Percentiles rank a stretch among this genome's conserved stretches.
Evolutionary conservation across 2,113 vertebrate genomes (phyloP).

Genomic region (Hydrolagus affinis): DNA sequence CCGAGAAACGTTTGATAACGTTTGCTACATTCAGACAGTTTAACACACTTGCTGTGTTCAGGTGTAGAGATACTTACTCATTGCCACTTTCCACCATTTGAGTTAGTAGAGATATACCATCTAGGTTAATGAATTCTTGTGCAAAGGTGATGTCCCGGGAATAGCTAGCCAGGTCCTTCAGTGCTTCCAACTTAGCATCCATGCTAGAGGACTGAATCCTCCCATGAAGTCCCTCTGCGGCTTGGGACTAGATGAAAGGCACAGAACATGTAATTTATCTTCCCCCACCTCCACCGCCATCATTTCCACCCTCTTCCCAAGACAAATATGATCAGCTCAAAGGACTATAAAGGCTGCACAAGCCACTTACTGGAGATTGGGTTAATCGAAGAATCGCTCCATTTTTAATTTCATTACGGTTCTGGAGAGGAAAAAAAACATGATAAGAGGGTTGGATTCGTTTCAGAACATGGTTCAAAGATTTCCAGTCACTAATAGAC

Average conservation of each 20-base stretch:
- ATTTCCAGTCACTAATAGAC: neutral
- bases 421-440: constrained; percentile 61
- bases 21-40: too few relatives aligned
- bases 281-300: neutral
- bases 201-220: constrained; percentile 91
- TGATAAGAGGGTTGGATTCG: neutral
- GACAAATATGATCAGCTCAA: neutral
- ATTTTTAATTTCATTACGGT: constrained; percentile 96
- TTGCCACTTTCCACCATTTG: constrained; percentile 97
- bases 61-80: constrained; percentile 70
- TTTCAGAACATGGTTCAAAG: neutral
- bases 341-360: neutral
- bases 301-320: neutral
- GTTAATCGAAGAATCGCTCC: constrained; percentile 89
- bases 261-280: neutral
- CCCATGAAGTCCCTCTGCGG: constrained; percentile 80
- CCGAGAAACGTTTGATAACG: too few relatives aligned
- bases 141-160: constrained; percentile 92
- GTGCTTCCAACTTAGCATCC: constrained; percentile 87
- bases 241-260: constrained; percentile 63
- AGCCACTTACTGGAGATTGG: constrained; percentile 79
- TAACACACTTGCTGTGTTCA: neutral
- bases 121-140: constrained; percentile 95
- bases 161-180: constrained; percentile 87
- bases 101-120: constrained; percentile 88